These are phyloP conservation scores for Aphelinus atriplicis DNA, from an alignment of 1,140 invertebrate species.

Conservation along the genomic window DNA sequence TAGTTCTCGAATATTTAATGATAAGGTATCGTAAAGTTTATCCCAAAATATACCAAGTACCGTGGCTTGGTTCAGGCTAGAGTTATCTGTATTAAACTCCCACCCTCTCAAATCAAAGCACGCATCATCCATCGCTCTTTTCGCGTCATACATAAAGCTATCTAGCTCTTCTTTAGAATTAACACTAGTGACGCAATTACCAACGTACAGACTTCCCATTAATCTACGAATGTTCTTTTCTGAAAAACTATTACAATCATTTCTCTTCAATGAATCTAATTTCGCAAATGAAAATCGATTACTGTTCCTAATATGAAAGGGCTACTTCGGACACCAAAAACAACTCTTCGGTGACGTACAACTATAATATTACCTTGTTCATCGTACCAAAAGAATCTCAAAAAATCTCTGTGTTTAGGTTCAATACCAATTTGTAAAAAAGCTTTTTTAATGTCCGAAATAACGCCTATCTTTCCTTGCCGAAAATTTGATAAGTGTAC, in stretches of 20 bases:
- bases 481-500: neutral
- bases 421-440: neutral
- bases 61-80: too few relatives aligned
- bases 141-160: conserved; percentile 5
- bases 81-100: conserved; percentile 2
- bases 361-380: conserved; percentile 20
- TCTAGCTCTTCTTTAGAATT: conserved; percentile 7
- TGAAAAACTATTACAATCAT: neutral
- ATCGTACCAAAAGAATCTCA: conserved; percentile 42
- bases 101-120: conserved; percentile 28
- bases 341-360: conserved; percentile 28
- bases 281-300: conserved; percentile 29
- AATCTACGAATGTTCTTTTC: conserved; percentile 14
- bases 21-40: conserved; percentile 20
- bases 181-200: conserved; percentile 30
- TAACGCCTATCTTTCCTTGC: neutral
- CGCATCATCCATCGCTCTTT: conserved; percentile 4
- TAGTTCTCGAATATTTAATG: neutral
- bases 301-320: conserved; percentile 44
- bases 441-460: neutral
- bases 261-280: too few relatives aligned
- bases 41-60: conserved; percentile 29
- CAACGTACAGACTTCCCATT: conserved; percentile 29
- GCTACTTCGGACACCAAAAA: conserved; percentile 45
- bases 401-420: conserved; percentile 17